These are phyloP conservation scores for Erythrocercus mccallii DNA, from an alignment of 2,113 vertebrate genomes.

Conservation along the genomic window DNA sequence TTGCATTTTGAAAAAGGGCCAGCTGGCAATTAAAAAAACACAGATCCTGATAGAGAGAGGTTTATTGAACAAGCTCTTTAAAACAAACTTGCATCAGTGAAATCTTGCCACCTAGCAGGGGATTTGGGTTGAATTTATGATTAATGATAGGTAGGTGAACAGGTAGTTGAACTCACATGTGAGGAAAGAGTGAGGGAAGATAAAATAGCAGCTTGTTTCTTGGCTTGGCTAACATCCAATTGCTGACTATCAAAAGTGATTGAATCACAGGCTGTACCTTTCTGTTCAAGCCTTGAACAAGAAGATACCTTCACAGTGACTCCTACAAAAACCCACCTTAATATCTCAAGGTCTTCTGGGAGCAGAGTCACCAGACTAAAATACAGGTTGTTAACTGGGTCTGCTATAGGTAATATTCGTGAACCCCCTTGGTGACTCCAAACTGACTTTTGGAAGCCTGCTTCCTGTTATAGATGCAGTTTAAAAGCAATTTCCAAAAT, in stretches of 20 bases:
- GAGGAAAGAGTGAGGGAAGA: not conserved
- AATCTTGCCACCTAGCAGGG: not conserved
- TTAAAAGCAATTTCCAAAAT: not conserved
- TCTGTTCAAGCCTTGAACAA: not conserved
- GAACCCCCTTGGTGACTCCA: not conserved
- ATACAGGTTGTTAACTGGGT: not conserved
- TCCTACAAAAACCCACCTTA: not conserved
- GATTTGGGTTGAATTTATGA: not conserved
- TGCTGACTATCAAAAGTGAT: not conserved
- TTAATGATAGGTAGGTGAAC: not conserved
- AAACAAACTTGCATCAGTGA: not conserved
- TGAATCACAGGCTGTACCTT: not conserved
- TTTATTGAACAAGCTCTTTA: not conserved
- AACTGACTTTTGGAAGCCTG: not conserved
- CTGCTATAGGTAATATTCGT: not conserved
- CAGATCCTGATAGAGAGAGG: not conserved
- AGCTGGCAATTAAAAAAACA: not conserved
- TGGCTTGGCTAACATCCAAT: not conserved
- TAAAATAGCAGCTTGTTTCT: not conserved
- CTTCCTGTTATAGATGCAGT: not conserved
- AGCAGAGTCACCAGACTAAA: not conserved
- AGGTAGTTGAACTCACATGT: not conserved
- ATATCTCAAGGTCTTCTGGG: not conserved
- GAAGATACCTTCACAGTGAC: not conserved
- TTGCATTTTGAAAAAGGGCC: not conserved